These are phyloP conservation scores for Oryzias sinensis DNA, from an alignment of 2,797 vertebrate genomes.

Conservation along the genomic window DNA sequence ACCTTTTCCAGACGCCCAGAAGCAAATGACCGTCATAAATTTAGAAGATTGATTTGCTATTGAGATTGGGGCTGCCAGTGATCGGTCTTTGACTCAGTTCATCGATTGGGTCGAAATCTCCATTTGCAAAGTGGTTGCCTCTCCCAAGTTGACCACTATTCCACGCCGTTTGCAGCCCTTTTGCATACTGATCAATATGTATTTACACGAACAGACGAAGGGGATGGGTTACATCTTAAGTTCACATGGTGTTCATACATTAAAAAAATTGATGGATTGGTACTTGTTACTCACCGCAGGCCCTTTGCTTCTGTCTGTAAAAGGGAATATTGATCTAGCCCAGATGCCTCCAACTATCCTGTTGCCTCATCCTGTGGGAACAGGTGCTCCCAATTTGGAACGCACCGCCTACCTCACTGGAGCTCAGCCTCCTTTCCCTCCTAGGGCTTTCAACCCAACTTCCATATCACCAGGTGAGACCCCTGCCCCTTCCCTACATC, in stretches of 20 bases:
- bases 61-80: conserved; percentile 57
- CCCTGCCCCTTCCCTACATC: conserved; percentile 51
- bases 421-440: conserved; percentile 92
- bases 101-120: conserved; percentile 43
- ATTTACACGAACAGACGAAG: conserved; percentile 57
- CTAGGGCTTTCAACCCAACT: conserved; percentile 93
- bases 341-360: conserved; percentile 98
- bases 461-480: conserved; percentile 95
- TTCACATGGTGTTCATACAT: conserved; percentile 68
- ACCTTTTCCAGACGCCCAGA: conserved; percentile 84
- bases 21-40: conserved; percentile 82
- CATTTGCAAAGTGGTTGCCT: conserved; percentile 65
- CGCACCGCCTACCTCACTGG: conserved; percentile 95
- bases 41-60: conserved; percentile 53
- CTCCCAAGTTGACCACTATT: conserved; percentile 64
- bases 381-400: conserved; percentile 94
- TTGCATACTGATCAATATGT: conserved; percentile 58
- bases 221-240: conserved; percentile 64
- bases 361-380: conserved; percentile 97
- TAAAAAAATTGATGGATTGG: conserved; percentile 68
- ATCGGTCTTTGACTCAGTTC: conserved; percentile 57
- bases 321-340: conserved; percentile 99
- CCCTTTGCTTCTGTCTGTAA: conserved; percentile 90
- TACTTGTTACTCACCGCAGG: conserved; percentile 82
- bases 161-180: conserved; percentile 65